Conservation (phyloP, 2,113 vertebrate species). For the Merops nubicus region DNA sequence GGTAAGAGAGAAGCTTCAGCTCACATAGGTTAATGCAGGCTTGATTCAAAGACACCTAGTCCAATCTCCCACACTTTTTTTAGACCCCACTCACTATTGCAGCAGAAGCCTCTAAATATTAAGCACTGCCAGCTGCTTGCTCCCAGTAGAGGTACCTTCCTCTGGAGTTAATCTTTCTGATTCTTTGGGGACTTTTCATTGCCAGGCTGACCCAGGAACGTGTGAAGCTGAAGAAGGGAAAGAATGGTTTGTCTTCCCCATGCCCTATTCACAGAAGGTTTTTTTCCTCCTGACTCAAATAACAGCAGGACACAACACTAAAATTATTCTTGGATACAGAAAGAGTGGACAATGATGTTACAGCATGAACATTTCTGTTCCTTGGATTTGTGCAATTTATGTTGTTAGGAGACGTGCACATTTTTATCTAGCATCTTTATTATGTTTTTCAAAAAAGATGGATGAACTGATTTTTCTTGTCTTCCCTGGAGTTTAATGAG, state of each 20-base stretch:
- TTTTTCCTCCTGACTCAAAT: background rate
- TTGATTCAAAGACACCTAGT: conserved; percentile 56
- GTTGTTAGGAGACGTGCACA: background rate
- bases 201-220: background rate
- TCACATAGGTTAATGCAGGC: conserved; percentile 41
- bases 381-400: background rate
- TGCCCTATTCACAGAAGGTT: background rate
- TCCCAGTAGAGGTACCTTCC: background rate
- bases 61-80: background rate
- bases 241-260: background rate
- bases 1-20: conserved; percentile 56
- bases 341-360: background rate
- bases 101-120: conserved; percentile 41
- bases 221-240: background rate
- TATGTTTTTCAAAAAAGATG: background rate
- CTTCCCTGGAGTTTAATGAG: background rate
- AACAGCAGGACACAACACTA: background rate
- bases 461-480: background rate
- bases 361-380: background rate
- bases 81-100: background rate
- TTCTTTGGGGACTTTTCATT: background rate
- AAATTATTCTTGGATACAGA: background rate
- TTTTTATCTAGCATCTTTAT: background rate
- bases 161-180: background rate
- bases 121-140: conserved; percentile 8